Evolutionary conservation across 2,888 invertebrate genomes (phyloP).

Genomic region (Sylvicola cinctus): DNA sequence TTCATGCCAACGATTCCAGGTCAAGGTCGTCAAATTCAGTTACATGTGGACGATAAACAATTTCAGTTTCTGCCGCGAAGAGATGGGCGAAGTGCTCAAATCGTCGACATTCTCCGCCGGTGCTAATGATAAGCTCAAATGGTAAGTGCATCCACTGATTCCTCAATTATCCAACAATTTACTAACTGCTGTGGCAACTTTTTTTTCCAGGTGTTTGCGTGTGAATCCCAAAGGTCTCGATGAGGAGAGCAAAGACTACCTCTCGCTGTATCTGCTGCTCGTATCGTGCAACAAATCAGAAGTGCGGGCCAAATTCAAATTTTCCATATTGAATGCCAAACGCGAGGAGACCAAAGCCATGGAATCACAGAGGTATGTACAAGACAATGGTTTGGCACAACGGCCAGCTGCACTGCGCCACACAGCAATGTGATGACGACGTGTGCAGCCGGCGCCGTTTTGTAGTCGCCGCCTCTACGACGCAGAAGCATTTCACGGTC

Average conservation of each 20-base stretch:
- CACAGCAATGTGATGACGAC: too few species aligned
- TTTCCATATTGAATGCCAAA: slow-evolving; percentile 99
- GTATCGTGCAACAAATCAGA: slow-evolving; percentile 99
- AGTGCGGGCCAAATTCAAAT: slow-evolving; percentile 99
- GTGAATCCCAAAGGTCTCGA: slow-evolving; percentile 99
- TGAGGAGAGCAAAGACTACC: slow-evolving; percentile 99
- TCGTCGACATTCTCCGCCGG: slow-evolving; percentile 99
- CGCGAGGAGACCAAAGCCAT: slow-evolving; percentile 99
- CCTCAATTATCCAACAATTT: not conserved
- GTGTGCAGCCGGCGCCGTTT: too few species aligned
- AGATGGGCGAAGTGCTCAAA: slow-evolving; percentile 99
- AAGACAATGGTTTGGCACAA: too few species aligned
- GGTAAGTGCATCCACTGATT: slow-evolving; percentile 36
- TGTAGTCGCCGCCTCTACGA: too few species aligned
- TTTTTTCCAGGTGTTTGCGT: slow-evolving; percentile 65
- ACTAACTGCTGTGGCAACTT: slow-evolving; percentile 6
- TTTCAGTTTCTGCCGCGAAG: slow-evolving; percentile 99
- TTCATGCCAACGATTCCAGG: slow-evolving; percentile 37
- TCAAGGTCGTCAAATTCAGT: slow-evolving; percentile 99
- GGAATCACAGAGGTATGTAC: slow-evolving; percentile 51
- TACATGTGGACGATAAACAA: slow-evolving; percentile 99
- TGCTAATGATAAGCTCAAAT: slow-evolving; percentile 98
- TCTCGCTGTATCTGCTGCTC: slow-evolving; percentile 94
- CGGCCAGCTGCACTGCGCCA: too few species aligned
- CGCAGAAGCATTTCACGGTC: too few species aligned